Conservation (phyloP, 2,888 invertebrate species). For the Cremastobaeus sp. region DNA sequence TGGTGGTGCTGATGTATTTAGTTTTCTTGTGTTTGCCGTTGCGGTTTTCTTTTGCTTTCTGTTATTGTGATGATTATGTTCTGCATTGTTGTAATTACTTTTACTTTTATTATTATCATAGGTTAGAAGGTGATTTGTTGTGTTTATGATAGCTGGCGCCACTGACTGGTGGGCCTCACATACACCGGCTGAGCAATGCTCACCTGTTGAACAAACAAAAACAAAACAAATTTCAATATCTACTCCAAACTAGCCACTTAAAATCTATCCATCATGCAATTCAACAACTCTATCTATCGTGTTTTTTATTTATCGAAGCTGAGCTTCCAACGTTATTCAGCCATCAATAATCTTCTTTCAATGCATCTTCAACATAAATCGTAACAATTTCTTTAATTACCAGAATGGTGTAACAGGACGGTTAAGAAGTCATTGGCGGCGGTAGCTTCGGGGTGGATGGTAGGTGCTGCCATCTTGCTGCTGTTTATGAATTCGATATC, state of each 20-base stretch:
- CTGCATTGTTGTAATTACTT: constrained; percentile 76
- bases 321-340: constrained; percentile 62
- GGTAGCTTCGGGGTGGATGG: constrained; percentile 78
- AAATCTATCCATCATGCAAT: no score
- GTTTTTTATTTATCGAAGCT: constrained; percentile 8
- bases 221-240: background rate
- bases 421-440: constrained; percentile 79
- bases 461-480: constrained; percentile 77
- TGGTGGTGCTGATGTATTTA: constrained; percentile 49
- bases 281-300: no score
- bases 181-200: constrained; percentile 76
- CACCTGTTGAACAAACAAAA: constrained; percentile 70
- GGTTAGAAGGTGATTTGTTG: constrained; percentile 77
- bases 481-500: constrained; percentile 79
- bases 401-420: constrained; percentile 78
- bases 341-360: constrained; percentile 18
- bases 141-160: constrained; percentile 76
- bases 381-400: constrained; percentile 60
- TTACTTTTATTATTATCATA: constrained; percentile 76
- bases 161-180: constrained; percentile 77
- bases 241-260: no score
- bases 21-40: constrained; percentile 47
- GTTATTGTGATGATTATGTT: constrained; percentile 78
- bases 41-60: constrained; percentile 70
- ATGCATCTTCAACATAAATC: background rate